Base-by-base conservation (phyloP, 2,888 invertebrate species). In the Conus canariensis region DNA sequence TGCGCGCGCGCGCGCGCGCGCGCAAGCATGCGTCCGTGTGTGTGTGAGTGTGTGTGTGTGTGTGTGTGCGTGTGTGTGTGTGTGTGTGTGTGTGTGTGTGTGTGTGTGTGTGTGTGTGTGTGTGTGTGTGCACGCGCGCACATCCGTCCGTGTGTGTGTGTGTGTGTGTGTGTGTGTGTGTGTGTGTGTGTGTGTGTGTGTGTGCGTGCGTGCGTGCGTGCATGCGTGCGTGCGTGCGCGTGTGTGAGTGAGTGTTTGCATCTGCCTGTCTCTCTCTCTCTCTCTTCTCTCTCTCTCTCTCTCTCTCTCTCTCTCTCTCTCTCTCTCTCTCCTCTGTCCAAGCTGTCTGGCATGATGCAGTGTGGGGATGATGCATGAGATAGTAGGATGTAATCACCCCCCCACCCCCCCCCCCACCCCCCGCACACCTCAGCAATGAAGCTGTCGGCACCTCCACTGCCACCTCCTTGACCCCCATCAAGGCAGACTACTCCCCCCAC, bases 241-340 rank as follows among this genome's bases (percentile, higher is more conserved):
- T 77, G 16, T 77, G 25, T 77, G 16, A 25, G 25, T 77, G 16
- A 25, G 10, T 77, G 16, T 77, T 4, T 77, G 16, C 25, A 9
- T 77, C 25, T 56, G 7, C 56, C 30, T 77, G 6, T 77, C 30
- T 77, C 0, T 58, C 25, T 25, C 70, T 70, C 70, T 70, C 22
- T 70, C 22, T 3, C 22, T 19, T n/a, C 19, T 22, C 22, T 3
- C 22, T 22, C 5, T 1, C 70, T 22, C 22, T 30, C 19, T 4
- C 70, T 19, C 30, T 30, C 80, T 30, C 30, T 30, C 80, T 30
- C 30, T 30, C 80, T 30, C 80, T 30, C 80, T 80, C 22, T 86
- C 64, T 86, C 30, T 22, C 58, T 56, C 85, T 85, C 59, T 85
- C n/a, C 80, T 45, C 80, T 80, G 30, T 80, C 80, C 45, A 45